A percentile compares a stretch with the other conserved stretches of the same genome.
Conservation (phyloP, 1,140 invertebrate species). For the Drosophila malerkotliana region DNA sequence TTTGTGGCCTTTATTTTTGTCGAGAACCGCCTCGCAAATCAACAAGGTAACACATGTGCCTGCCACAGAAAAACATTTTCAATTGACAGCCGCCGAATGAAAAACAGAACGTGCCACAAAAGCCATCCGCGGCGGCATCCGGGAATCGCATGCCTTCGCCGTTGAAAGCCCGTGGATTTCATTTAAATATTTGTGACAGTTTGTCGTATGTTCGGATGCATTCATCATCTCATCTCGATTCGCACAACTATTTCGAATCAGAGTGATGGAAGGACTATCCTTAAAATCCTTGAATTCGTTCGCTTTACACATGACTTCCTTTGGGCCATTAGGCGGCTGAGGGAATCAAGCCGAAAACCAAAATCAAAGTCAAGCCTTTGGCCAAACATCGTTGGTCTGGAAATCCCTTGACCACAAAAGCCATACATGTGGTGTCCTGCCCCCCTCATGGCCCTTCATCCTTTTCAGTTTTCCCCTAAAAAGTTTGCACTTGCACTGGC, state of each 20-base stretch:
- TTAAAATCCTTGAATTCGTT: slow-evolving; percentile 7
- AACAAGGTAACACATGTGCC: not conserved
- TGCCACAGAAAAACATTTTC: not conserved
- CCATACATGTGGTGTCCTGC: not conserved
- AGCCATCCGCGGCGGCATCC: too few species aligned
- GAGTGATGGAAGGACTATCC: not conserved
- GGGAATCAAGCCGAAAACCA: slow-evolving; percentile 14
- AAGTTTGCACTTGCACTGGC: not conserved
- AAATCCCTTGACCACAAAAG: slow-evolving; percentile 39
- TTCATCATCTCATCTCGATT: too few species aligned
- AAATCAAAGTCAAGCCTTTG: slow-evolving; percentile 50
- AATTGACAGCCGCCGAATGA: not conserved
- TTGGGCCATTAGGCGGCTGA: slow-evolving; percentile 8
- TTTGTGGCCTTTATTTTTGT: not conserved
- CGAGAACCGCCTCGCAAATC: not conserved
- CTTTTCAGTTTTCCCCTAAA: not conserved
- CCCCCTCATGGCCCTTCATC: not conserved
- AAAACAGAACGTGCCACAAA: too few species aligned
- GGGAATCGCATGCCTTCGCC: too few species aligned
- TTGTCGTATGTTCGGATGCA: too few species aligned
- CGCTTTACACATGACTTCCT: slow-evolving; percentile 12
- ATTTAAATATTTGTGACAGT: too few species aligned
- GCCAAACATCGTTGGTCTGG: slow-evolving; percentile 24
- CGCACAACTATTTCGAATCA: too few species aligned
- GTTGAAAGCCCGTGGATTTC: too few species aligned